Evolutionary conservation across 2,888 invertebrate species (phyloP).

Genomic region (Hypercompe scribonia): DNA sequence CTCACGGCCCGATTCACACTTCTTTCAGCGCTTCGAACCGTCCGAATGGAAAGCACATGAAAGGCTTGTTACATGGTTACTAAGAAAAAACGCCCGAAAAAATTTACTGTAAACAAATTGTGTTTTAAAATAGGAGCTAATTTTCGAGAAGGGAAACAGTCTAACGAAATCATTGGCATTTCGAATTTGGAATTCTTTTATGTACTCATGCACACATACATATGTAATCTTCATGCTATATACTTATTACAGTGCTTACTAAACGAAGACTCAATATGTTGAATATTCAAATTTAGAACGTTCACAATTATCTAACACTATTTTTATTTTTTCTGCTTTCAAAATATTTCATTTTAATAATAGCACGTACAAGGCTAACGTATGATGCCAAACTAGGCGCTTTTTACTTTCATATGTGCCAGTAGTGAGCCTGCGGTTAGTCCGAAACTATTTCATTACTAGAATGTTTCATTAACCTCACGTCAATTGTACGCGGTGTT

Average conservation of each 20-base stretch:
- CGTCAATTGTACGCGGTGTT: slow-evolving; percentile 60
- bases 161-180: background rate
- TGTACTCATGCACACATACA: background rate
- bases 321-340: background rate
- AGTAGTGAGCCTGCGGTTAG: slow-evolving; percentile 44
- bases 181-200: background rate
- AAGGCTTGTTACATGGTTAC: slow-evolving; percentile 76
- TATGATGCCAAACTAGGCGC: background rate
- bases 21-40: slow-evolving; percentile 79
- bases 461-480: slow-evolving; percentile 65
- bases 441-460: slow-evolving; percentile 67
- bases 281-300: slow-evolving; percentile 6
- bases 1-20: slow-evolving; percentile 80
- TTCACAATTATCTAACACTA: background rate
- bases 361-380: background rate
- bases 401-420: slow-evolving; percentile 16
- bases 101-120: slow-evolving; percentile 54
- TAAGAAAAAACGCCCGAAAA: slow-evolving; percentile 68
- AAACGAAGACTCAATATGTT: background rate
- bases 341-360: slow-evolving; percentile 18
- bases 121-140: slow-evolving; percentile 51
- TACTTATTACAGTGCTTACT: background rate
- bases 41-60: slow-evolving; percentile 82
- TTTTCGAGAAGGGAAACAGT: slow-evolving; percentile 28
- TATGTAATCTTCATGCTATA: background rate